Evolutionary conservation across 2,113 vertebrate genomes (phyloP).

Genomic region (Fregetta grallaria): DNA sequence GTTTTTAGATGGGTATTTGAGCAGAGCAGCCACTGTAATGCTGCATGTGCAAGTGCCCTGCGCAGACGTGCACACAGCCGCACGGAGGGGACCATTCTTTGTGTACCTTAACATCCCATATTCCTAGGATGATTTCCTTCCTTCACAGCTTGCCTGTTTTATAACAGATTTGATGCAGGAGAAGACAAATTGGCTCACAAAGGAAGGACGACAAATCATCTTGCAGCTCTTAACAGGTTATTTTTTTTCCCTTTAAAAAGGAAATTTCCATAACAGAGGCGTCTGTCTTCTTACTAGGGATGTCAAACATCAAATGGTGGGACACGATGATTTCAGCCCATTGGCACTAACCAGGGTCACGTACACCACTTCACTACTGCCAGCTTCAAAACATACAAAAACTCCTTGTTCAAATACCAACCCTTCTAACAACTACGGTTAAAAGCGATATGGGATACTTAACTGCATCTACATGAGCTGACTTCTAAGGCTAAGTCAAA

Average conservation of each 20-base stretch:
- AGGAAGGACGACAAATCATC: constrained; percentile 75
- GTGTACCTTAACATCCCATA: constrained; percentile 57
- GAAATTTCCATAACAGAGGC: constrained; percentile 60
- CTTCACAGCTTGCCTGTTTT: constrained; percentile 79
- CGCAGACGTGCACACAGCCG: not conserved
- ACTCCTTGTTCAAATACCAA: constrained; percentile 4
- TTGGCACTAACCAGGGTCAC: constrained; percentile 23
- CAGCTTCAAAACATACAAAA: constrained; percentile 19
- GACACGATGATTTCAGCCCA: constrained; percentile 6
- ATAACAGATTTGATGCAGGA: constrained; percentile 74
- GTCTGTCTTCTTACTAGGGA: constrained; percentile 38
- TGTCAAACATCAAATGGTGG: constrained; percentile 67
- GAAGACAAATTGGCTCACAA: constrained; percentile 76
- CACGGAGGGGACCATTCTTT: not conserved
- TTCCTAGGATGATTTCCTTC: constrained; percentile 68
- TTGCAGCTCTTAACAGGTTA: constrained; percentile 67
- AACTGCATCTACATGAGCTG: not conserved
- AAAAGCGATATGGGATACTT: not conserved
- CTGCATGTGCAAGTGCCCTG: not conserved
- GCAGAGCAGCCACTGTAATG: constrained; percentile 1
- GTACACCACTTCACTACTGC: not conserved
- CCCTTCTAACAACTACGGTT: not conserved
- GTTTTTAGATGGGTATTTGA: not conserved
- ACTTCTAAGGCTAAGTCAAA: not conserved
- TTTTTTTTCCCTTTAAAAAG: constrained; percentile 62